Conservation (phyloP, 2,888 invertebrate genomes). For the Drosophila mimetica region DNA sequence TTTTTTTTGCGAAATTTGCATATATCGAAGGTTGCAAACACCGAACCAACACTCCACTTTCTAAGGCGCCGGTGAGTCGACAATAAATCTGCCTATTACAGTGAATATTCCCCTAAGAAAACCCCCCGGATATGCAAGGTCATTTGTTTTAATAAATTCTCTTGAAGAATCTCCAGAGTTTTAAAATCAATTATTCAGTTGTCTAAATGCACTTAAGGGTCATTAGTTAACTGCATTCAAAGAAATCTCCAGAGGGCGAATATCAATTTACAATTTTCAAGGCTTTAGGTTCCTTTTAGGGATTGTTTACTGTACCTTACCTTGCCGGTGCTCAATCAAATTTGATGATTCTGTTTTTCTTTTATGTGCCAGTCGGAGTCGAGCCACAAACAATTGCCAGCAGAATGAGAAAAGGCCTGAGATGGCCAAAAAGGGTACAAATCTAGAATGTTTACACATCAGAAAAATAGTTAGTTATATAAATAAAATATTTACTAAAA, state of each 20-base stretch:
- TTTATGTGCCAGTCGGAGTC: constrained; percentile 38
- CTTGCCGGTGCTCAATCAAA: constrained; percentile 35
- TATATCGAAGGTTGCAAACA: constrained; percentile 34
- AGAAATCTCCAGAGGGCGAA: background rate
- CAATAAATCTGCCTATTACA: constrained; percentile 36
- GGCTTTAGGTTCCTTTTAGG: no score
- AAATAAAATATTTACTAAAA: background rate
- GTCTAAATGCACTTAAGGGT: background rate
- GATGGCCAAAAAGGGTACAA: constrained; percentile 9
- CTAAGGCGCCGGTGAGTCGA: constrained; percentile 38
- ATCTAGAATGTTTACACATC: background rate
- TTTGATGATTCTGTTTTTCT: constrained; percentile 43
- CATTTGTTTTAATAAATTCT: background rate
- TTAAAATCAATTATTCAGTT: background rate
- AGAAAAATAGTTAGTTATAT: background rate
- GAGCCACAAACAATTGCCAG: constrained; percentile 29
- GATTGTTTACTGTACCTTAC: constrained; percentile 21
- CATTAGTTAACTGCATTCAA: background rate
- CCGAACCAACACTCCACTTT: constrained; percentile 23
- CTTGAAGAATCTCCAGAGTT: background rate
- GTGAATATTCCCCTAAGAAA: background rate
- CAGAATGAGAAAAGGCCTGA: constrained; percentile 20
- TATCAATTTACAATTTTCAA: background rate
- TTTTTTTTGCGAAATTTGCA: constrained; percentile 22
- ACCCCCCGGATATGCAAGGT: background rate